A percentile compares a stretch with the other conserved stretches of the same genome.
These are phyloP conservation scores for Crax fasciolata DNA, from an alignment of 2,797 vertebrate species.

Conservation along the genomic window DNA sequence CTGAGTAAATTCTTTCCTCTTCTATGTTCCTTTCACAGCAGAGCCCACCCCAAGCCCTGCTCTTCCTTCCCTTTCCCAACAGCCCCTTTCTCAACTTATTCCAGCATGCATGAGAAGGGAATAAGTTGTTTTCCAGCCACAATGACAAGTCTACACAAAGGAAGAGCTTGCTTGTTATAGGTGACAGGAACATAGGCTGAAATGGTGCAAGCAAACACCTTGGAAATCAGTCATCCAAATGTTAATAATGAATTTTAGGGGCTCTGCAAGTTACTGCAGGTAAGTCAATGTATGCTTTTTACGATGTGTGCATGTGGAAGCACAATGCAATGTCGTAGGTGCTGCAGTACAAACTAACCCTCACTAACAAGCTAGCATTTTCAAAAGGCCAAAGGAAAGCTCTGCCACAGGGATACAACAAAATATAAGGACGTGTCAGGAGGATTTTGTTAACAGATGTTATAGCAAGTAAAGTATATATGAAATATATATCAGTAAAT, in stretches of 20 bases:
- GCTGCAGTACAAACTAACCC: neutral
- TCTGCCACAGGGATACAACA: neutral
- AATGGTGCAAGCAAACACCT: neutral
- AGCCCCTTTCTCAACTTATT: neutral
- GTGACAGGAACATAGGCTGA: neutral
- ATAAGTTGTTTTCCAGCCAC: neutral
- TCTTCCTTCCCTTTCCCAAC: neutral
- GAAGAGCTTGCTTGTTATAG: neutral
- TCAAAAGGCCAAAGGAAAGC: conserved; percentile 2
- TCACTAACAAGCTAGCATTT: neutral
- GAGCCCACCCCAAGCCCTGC: neutral
- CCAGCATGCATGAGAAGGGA: neutral
- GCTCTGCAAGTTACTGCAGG: neutral
- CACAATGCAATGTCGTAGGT: neutral
- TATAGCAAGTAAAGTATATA: conserved; percentile 6
- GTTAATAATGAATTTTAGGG: neutral
- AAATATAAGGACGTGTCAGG: neutral
- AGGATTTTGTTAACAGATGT: conserved; percentile 3
- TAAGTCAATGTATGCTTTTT: neutral
- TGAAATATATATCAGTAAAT: conserved; percentile 45
- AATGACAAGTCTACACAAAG: neutral
- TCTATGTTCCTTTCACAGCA: neutral
- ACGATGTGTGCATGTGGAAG: neutral
- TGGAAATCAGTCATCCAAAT: neutral
- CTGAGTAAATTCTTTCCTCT: neutral